phyloP scores from a whole-genome alignment of 2,888 invertebrate genomes.

The Diarsia dahlii region DNA sequence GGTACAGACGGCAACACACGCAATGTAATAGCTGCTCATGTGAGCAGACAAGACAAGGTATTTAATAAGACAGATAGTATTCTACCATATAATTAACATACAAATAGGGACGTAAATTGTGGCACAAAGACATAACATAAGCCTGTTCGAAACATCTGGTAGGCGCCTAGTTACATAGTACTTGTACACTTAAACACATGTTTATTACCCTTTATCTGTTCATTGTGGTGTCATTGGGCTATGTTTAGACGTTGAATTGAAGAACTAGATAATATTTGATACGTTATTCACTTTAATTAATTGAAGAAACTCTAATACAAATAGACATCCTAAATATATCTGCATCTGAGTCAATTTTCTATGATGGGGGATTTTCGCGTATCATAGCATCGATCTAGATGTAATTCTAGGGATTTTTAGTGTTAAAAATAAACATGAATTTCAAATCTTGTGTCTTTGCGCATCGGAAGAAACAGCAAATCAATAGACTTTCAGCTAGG shows the following conservation, averaged over 20 bases:
- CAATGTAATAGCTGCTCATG: background rate
- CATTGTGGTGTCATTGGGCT: conserved; percentile 26
- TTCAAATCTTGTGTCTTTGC: background rate
- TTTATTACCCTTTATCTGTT: conserved; percentile 38
- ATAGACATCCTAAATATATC: background rate
- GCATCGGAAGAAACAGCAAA: background rate
- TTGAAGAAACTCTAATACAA: background rate
- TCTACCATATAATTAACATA: background rate
- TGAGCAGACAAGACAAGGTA: no score
- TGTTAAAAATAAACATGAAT: background rate
- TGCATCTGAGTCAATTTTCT: background rate
- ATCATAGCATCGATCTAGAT: no score
- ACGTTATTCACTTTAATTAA: background rate
- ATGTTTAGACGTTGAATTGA: conserved; percentile 37
- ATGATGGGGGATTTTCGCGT: background rate
- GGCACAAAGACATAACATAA: background rate
- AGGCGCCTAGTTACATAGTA: conserved; percentile 15
- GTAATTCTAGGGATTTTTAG: background rate
- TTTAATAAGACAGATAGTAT: background rate
- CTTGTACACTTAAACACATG: conserved; percentile 20
- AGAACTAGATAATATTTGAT: background rate
- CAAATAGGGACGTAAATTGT: background rate
- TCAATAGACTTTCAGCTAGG: no score
- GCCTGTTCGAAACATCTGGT: conserved; percentile 33
- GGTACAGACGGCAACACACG: background rate